Conservation (phyloP, 2,113 vertebrate species). For the Pardalotus punctatus region DNA sequence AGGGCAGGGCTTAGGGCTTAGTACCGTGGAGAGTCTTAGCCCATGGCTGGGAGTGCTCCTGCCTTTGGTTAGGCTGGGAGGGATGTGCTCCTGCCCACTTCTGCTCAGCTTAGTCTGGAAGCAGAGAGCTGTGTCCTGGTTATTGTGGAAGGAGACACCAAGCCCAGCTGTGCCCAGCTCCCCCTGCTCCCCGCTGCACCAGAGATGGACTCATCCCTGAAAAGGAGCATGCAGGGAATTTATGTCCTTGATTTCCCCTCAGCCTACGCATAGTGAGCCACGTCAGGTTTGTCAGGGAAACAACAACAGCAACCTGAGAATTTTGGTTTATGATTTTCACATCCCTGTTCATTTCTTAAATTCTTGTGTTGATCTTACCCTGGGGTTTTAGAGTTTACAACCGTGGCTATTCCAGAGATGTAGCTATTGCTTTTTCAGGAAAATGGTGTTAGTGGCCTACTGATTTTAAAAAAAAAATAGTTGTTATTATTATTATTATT, state of each 20-base stretch:
- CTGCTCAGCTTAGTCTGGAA: background rate
- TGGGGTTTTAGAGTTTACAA: background rate
- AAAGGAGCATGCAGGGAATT: background rate
- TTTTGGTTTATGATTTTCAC: background rate
- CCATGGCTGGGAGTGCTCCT: background rate
- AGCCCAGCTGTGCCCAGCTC: background rate
- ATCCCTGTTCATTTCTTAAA: background rate
- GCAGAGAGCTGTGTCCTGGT: too few species aligned
- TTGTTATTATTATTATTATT: background rate
- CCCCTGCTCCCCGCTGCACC: background rate
- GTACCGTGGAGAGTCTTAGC: accelerated
- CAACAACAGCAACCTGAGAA: background rate
- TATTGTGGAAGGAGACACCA: background rate
- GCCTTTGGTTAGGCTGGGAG: background rate
- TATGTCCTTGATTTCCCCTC: background rate
- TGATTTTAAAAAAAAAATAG: background rate
- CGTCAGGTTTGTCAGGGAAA: background rate
- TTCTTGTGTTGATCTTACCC: background rate
- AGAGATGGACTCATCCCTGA: background rate
- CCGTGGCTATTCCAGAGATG: background rate
- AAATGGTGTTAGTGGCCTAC: background rate
- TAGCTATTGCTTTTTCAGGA: background rate
- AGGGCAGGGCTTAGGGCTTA: background rate
- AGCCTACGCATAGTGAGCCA: background rate
- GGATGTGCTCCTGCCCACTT: background rate